Conservation (phyloP, 2,888 invertebrate species). For the Cataglyphis altisquamis region DNA sequence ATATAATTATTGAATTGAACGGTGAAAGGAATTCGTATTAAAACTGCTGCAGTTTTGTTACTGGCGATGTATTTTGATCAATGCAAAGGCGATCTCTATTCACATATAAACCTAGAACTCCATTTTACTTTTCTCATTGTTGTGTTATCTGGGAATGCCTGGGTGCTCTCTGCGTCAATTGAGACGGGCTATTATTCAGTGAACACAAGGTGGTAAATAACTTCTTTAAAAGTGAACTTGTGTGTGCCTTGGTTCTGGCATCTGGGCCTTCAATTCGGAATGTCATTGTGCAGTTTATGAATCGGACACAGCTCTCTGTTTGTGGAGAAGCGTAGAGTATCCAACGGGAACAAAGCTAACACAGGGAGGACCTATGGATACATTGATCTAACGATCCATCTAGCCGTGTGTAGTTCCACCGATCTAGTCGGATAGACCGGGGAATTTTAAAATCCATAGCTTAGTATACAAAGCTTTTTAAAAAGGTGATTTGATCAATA, state of each 20-base stretch:
- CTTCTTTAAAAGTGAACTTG: conserved; percentile 44
- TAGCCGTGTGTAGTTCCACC: conserved; percentile 14
- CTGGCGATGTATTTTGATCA: conserved; percentile 16
- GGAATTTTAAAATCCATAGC: conserved; percentile 8
- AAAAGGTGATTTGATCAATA: conserved; percentile 1
- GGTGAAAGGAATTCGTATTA: neutral
- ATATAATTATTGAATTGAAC: neutral
- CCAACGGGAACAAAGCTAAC: conserved; percentile 45
- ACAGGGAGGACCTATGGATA: conserved; percentile 23
- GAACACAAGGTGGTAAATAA: conserved; percentile 39
- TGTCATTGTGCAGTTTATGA: conserved; percentile 45
- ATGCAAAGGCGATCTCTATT: conserved; percentile 22
- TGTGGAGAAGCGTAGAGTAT: neutral
- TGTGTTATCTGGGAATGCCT: conserved; percentile 22
- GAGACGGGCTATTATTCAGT: conserved; percentile 17
- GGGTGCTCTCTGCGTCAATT: conserved; percentile 26
- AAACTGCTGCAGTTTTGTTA: neutral
- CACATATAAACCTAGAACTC: conserved; percentile 21
- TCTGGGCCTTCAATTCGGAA: conserved; percentile 31
- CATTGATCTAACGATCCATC: conserved; percentile 38
- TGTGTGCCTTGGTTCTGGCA: conserved; percentile 14
- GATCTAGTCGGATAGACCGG: neutral
- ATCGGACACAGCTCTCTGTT: conserved; percentile 30
- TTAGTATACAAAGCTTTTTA: neutral
- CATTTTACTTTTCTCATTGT: conserved; percentile 27